Conservation (phyloP, 35 echinoderm and acorn worm genomes). For the Apostichopus parvimensis region DNA sequence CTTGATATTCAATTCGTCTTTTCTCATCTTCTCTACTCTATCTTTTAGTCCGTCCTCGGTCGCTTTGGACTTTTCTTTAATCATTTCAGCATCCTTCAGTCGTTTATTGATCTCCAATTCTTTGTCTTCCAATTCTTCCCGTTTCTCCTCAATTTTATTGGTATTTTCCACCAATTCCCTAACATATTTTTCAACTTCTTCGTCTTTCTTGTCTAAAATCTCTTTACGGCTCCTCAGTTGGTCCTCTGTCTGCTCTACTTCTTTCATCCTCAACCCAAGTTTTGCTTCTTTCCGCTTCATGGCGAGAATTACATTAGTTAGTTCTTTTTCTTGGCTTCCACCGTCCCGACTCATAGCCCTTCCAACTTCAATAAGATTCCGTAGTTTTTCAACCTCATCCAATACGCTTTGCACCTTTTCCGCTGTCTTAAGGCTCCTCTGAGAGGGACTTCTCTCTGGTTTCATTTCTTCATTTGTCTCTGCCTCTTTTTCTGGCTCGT, state of each 20-base stretch:
- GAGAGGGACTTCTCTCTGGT: constrained; percentile 22
- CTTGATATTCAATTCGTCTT: constrained; percentile 16
- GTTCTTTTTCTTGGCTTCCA: constrained; percentile 36
- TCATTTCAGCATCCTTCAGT: background rate
- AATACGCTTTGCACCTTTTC: constrained; percentile 42
- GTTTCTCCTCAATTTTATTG: constrained; percentile 25
- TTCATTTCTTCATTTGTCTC: background rate
- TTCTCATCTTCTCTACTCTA: background rate
- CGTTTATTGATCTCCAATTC: constrained; percentile 30
- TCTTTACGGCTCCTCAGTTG: constrained; percentile 19
- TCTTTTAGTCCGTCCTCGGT: constrained; percentile 7
- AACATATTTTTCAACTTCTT: constrained; percentile 41
- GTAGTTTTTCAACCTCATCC: constrained; percentile 37
- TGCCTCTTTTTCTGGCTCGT: background rate
- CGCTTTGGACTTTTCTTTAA: constrained; percentile 1
- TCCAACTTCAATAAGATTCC: constrained; percentile 25
- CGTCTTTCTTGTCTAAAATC: constrained; percentile 22
- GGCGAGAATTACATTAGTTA: constrained; percentile 28
- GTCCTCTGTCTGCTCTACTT: constrained; percentile 15
- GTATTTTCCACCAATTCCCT: constrained; percentile 44
- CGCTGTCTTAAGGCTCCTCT: constrained; percentile 32
- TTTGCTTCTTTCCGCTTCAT: constrained; percentile 49
- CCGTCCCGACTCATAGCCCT: background rate
- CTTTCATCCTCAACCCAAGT: background rate
- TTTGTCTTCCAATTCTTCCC: background rate